Evolutionary conservation across 2,113 vertebrate genomes (phyloP).

Genomic region (Platycercus adscitus): DNA sequence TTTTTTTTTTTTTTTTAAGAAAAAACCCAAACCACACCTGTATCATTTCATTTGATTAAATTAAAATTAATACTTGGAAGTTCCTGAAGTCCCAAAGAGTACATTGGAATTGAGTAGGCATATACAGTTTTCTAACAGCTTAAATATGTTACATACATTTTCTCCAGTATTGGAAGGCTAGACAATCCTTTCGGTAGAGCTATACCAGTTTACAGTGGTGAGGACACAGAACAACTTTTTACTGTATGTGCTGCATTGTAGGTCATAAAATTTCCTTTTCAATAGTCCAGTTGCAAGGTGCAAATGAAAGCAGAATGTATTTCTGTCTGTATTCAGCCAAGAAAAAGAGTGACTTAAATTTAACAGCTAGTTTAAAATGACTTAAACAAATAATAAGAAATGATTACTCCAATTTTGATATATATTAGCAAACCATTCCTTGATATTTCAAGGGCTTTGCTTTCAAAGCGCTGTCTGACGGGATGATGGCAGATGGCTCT

Average conservation of each 20-base stretch:
- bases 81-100: not conserved
- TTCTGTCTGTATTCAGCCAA: not conserved
- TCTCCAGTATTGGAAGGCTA: not conserved
- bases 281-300: not conserved
- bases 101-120: not conserved
- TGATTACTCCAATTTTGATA: not conserved
- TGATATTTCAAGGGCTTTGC: not conserved
- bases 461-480: not conserved
- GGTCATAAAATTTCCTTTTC: not conserved
- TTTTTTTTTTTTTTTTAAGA: not conserved
- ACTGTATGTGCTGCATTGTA: not conserved
- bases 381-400: not conserved
- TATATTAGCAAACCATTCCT: not conserved
- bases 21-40: not conserved
- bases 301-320: not conserved
- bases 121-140: not conserved
- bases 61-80: not conserved
- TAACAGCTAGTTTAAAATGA: not conserved
- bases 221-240: not conserved
- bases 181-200: not conserved
- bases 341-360: not conserved
- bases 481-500: not conserved
- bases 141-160: not conserved
- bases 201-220: not conserved
- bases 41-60: not conserved